Evolutionary conservation across 2,797 vertebrate species (phyloP), one percentile per base, ranked within the genome.

Genomic region (Carapus acus): DNA sequence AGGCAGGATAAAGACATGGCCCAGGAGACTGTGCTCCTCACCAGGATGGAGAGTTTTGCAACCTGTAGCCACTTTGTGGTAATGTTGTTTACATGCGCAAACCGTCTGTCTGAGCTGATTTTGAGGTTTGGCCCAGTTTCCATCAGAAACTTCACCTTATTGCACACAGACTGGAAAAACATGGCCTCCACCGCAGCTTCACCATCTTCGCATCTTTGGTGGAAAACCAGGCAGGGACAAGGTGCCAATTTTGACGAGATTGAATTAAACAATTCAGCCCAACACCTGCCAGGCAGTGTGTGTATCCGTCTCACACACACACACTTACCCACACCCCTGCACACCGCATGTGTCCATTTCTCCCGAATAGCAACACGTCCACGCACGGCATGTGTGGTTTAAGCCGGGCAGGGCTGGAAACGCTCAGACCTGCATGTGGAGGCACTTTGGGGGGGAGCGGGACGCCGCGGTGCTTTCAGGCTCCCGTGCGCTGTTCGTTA

Each of bases 311-410:
- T 9, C 34, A 15, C 8, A 36, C 34, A 15, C 8, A 36, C 34
- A 36, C 34, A 36, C 34, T 15, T 1, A 15, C 34, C 14, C 8
- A 36, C 31, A 36, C 39, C 43, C 38, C 43, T 24, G 59, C 66
- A 66, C 69, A 34, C 67, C 65, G 50, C 14, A 53, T 69, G 68
- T 70, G 74, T 59, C 74, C 22, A 27, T 39, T 52, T 56, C 67
- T 66, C 49, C 11, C 47, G 49, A 17, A 56, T 20, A 34, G 45
- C 14, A 49, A 54, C 74, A 48, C 1, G 61, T 44, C 31, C 12
- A 33, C 55, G 39, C 39, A 71, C 54, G 34, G 4, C 13, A 36
- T n/a, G 18, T n/a, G 13, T 34, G 29, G n/a, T n/a, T n/a, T n/a
- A n/a, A n/a, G n/a, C n/a, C n/a, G n/a, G n/a, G n/a, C n/a, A n/a